Base-by-base conservation (phyloP, 2,113 vertebrate genomes). In the Dicaeum eximium region DNA sequence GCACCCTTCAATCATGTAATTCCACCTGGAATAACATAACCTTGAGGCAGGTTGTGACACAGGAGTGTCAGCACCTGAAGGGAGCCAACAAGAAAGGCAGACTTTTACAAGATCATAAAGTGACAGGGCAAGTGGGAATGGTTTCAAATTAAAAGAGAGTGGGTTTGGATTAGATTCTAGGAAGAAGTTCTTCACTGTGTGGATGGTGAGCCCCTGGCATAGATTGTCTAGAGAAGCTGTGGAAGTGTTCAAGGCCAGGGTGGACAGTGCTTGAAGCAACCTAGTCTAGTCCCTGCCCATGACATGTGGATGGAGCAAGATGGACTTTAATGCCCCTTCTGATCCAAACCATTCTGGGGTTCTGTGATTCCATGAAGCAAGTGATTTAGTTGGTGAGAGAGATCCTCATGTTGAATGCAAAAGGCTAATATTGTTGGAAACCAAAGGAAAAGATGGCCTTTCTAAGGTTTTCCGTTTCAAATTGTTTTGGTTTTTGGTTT, bases 291-390 rank as follows among this genome's bases (percentile, higher is more conserved):
- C 35, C 17, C 30, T 75, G 40, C 35, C 40, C 25, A 1, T 54
- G 78, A n/a, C 6, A 24, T 11, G 20, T 3, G 11, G 0, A 0
- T 47, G n/a, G 30, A 47, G 47, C 21, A 35, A n/a, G 47, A 40
- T 69, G 14, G 10, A 27, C 30, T 54, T 69, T 12, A 27, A 4
- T 3, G 4, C 61, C 40, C 30, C 21, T 69, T 61, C 54, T 51
- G 31, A 53, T 24, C 16, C 30, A 83, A 56, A 23, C 10, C 22
- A 40, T 75, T 35, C 35, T 60, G 23, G 23, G 15, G 35, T 45
- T 80, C 50, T 70, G 22, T 31, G 25, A 50, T 58, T 75, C 47
- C 16, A 0, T 56, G 56, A 61, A 74, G 42, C 44, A 50, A 74
- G 30, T 16, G 42, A 25, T 70, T 25, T 4, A 6, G 47, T 8